A percentile compares a stretch with the other conserved stretches of the same genome.
Conservation (phyloP, 2,888 invertebrate genomes). For the Rhopalosiphum nymphaeae region DNA sequence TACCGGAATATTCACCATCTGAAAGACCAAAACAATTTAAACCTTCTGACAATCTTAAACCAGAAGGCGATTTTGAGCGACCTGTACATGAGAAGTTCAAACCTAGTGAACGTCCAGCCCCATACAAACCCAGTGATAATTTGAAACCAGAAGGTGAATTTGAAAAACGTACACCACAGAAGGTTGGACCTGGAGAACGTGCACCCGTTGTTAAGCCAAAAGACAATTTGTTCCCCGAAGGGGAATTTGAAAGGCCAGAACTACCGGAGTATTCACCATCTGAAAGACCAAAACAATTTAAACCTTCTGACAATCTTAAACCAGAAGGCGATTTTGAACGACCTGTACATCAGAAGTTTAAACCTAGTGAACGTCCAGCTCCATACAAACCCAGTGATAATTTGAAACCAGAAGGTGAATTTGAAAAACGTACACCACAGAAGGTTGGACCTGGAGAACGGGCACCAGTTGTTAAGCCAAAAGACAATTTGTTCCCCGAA, state of each 20-base stretch:
- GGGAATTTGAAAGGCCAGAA: conserved; percentile 70
- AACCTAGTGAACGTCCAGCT: conserved; percentile 71
- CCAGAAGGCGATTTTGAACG: conserved; percentile 71
- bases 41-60: conserved; percentile 71
- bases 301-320: conserved; percentile 76
- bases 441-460: too few species aligned
- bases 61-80: conserved; percentile 73
- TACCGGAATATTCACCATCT: conserved; percentile 68
- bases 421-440: conserved; percentile 73
- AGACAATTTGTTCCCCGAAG: conserved; percentile 72
- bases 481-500: conserved; percentile 71
- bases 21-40: conserved; percentile 69
- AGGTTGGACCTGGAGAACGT: conserved; percentile 73
- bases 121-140: conserved; percentile 73
- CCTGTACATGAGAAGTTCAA: conserved; percentile 61
- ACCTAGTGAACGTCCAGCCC: conserved; percentile 69
- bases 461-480: conserved; percentile 71
- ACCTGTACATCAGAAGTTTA: conserved; percentile 69
- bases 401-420: conserved; percentile 75
- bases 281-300: conserved; percentile 72
- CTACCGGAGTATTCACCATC: conserved; percentile 70
- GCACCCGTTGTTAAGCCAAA: conserved; percentile 72
- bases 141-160: conserved; percentile 72
- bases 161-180: conserved; percentile 70
- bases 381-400: conserved; percentile 74